Percentiles rank a stretch among this genome's conserved stretches.
Evolutionary conservation across 2,888 invertebrate species (phyloP).

Genomic region (Lithophane semibrunnea): DNA sequence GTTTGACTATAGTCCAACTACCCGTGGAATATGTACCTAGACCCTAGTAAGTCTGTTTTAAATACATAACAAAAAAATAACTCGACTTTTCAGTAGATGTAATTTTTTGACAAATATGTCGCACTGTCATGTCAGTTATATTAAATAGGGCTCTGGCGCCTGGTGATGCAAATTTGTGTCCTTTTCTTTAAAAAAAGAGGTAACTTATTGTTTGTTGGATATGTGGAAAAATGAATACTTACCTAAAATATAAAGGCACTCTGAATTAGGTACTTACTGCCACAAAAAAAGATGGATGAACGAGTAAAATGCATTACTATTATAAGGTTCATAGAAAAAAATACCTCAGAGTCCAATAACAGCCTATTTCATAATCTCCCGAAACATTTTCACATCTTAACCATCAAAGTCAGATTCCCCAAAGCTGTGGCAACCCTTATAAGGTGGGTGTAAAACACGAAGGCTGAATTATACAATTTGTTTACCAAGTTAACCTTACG

Average conservation of each 20-base stretch:
- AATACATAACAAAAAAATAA: background rate
- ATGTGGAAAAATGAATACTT: background rate
- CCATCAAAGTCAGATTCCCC: background rate
- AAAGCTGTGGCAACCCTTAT: conserved; percentile 34
- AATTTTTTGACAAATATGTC: too few relatives aligned
- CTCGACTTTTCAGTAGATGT: background rate
- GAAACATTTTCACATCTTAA: background rate
- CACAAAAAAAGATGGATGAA: background rate
- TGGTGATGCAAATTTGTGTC: background rate
- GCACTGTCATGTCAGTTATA: background rate
- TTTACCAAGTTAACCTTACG: conserved; percentile 51
- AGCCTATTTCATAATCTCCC: too few relatives aligned
- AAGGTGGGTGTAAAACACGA: conserved; percentile 33
- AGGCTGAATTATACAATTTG: conserved; percentile 54
- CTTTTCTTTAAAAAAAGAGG: too few relatives aligned
- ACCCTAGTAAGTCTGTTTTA: background rate
- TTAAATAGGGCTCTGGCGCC: too few relatives aligned
- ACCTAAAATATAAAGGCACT: background rate
- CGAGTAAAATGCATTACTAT: background rate
- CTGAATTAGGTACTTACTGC: background rate
- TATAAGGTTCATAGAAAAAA: background rate
- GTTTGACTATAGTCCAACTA: background rate
- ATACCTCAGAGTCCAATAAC: background rate
- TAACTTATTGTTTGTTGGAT: too few relatives aligned
- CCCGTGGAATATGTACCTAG: background rate